phyloP scores from a whole-genome alignment of 1,140 invertebrate genomes.

The Epicauta chinensis region DNA sequence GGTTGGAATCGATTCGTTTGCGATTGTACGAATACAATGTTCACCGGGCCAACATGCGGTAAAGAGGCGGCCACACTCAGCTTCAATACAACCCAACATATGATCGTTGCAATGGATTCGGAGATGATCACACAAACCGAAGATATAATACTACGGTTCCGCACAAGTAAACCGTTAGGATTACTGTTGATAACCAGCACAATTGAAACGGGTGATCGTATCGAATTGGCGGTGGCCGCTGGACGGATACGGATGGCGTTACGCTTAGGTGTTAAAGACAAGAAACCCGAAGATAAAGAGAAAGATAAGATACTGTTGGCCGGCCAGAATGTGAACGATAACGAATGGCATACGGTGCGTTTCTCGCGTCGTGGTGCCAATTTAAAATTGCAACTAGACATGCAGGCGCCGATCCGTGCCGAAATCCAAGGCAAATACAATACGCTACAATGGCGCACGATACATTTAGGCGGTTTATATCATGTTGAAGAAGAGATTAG shows the following conservation, averaged over 20 bases:
- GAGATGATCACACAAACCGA: slow-evolving; percentile 86
- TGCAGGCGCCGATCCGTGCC: slow-evolving; percentile 57
- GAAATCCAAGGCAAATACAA: slow-evolving; percentile 72
- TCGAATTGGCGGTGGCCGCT: slow-evolving; percentile 76
- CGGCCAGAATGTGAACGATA: slow-evolving; percentile 80
- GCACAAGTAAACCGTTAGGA: slow-evolving; percentile 69
- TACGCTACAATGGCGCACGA: slow-evolving; percentile 68
- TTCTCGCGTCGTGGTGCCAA: slow-evolving; percentile 78
- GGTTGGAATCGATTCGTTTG: slow-evolving; percentile 96
- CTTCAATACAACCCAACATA: slow-evolving; percentile 83
- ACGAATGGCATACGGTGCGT: slow-evolving; percentile 88
- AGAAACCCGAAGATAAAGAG: slow-evolving; percentile 60
- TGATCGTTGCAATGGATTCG: slow-evolving; percentile 54
- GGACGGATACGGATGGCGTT: slow-evolving; percentile 75
- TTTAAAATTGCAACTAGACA: slow-evolving; percentile 80
- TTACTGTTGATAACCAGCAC: slow-evolving; percentile 69
- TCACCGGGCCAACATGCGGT: slow-evolving; percentile 86
- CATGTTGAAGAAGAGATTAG: slow-evolving; percentile 70
- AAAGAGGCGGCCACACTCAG: slow-evolving; percentile 83
- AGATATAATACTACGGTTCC: slow-evolving; percentile 82
- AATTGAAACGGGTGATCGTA: slow-evolving; percentile 67
- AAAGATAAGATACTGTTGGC: slow-evolving; percentile 76
- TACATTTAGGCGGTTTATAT: slow-evolving; percentile 71
- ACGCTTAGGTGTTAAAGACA: slow-evolving; percentile 76
- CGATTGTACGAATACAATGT: slow-evolving; percentile 87